Evolutionary conservation across 1,140 invertebrate species (phyloP), one percentile per base, ranked within the genome.

Genomic region (Drosophila ironensis): DNA sequence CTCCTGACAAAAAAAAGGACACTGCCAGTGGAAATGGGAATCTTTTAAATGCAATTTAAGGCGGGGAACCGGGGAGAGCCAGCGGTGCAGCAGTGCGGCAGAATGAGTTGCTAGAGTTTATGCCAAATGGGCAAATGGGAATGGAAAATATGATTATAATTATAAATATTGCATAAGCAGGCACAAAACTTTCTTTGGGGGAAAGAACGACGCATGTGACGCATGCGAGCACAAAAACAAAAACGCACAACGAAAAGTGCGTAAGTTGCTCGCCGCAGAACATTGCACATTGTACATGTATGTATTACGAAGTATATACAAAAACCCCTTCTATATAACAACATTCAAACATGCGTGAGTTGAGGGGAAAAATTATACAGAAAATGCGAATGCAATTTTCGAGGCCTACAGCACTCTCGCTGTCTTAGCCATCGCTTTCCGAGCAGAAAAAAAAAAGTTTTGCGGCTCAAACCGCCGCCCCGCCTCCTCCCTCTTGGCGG

Each of bases 151-250:
- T 50, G 59, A 69, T 78, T 73, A 66, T 73, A 78, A 77, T 78
- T 70, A 72, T 74, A 50, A 52, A 75, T 75, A 81, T 52, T 66
- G 40, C 57, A 70, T 70, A 81, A 75, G 56, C 56, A 57, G 70
- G 70, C 50, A 54, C 33, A 66, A 66, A 76, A n/a, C 48, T 27
- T 25, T 47, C 60, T 40, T 27, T 3, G 27, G 1, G 7, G 6
- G 19, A 9, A 9, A 8, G 9, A n/a, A 35, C 12, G 30, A 14
- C 11, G 12, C 4, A 14, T 40, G 60, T 64, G 57, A 73, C 80
- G 63, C 80, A 84, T 78, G 80, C 57, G 24, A 63, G 59, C 80
- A 72, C 69, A 73, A 70, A 84, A 59, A 84, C 44, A 72, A 84
- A 71, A 72, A 72, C 54, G 33, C 33, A 52, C 28, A 61, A 64